A percentile compares a stretch with the other conserved stretches of the same genome.
phyloP scores from a whole-genome alignment of 2,888 invertebrate species.

The Sacculina carcini region DNA sequence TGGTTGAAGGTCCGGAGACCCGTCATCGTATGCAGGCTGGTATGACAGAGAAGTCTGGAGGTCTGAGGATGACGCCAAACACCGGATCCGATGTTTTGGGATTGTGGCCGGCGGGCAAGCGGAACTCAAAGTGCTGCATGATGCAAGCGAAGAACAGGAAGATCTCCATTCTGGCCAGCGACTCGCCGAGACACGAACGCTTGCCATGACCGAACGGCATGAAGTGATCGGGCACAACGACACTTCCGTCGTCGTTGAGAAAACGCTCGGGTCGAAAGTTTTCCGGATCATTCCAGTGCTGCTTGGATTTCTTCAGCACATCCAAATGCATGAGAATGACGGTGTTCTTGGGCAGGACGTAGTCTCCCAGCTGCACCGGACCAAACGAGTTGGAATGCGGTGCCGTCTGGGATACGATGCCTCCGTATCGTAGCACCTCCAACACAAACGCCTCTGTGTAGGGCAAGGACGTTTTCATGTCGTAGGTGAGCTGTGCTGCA shows the following conservation, averaged over 20 bases:
- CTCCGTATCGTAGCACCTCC: not conserved
- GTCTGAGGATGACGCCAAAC: no score
- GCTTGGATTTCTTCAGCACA: not conserved
- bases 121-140: not conserved
- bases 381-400: not conserved
- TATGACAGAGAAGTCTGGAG: no score
- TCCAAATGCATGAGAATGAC: not conserved
- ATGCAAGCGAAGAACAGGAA: not conserved
- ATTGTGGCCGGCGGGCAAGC: not conserved
- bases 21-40: no score
- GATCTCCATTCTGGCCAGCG: not conserved
- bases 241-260: not conserved
- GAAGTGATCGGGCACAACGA: not conserved
- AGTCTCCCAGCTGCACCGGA: not conserved
- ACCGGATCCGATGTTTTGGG: no score
- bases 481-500: not conserved
- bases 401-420: not conserved
- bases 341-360: not conserved
- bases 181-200: conserved; percentile 1
- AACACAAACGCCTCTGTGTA: conserved; percentile 1
- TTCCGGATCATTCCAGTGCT: not conserved
- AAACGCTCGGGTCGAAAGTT: conserved; percentile 4
- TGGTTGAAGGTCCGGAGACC: no score
- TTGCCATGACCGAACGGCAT: conserved; percentile 1
- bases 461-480: not conserved